Evolutionary conservation across 2,113 vertebrate genomes (phyloP).

Genomic region (Poicephalus meyeri): DNA sequence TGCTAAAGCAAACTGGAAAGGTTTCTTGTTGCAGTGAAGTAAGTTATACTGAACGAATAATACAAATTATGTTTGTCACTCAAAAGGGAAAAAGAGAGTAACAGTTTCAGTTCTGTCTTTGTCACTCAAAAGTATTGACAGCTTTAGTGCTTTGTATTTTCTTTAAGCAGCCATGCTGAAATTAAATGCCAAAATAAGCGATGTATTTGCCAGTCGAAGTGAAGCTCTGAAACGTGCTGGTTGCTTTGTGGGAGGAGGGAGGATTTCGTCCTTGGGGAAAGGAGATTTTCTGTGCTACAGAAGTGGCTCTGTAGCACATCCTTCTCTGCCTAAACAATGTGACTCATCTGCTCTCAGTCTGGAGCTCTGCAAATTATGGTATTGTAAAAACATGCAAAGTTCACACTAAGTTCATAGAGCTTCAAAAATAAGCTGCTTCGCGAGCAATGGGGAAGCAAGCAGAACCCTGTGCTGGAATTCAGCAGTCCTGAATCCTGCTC

Average conservation of each 20-base stretch:
- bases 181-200: slow-evolving; percentile 59
- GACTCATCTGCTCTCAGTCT: slow-evolving; percentile 68
- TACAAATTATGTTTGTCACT: slow-evolving; percentile 31
- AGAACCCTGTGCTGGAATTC: neutral
- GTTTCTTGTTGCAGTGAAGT: neutral
- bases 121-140: slow-evolving; percentile 57
- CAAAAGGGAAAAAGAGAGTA: slow-evolving; percentile 37
- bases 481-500: neutral
- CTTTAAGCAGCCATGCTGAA: slow-evolving; percentile 41
- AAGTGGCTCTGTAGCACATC: slow-evolving; percentile 48
- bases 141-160: slow-evolving; percentile 48
- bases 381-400: slow-evolving; percentile 64
- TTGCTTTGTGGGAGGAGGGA: slow-evolving; percentile 46
- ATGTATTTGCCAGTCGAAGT: slow-evolving; percentile 31
- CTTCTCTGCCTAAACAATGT: slow-evolving; percentile 56
- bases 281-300: slow-evolving; percentile 47
- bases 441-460: neutral
- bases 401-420: slow-evolving; percentile 62
- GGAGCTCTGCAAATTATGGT: slow-evolving; percentile 50
- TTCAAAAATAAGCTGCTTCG: slow-evolving; percentile 51
- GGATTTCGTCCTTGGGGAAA: slow-evolving; percentile 41
- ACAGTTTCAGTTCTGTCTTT: slow-evolving; percentile 28
- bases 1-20: slow-evolving; percentile 3
- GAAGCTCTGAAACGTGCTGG: slow-evolving; percentile 24
- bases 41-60: neutral